Percentiles rank a stretch among this genome's conserved stretches.
Evolutionary conservation across 2,113 vertebrate species (phyloP).

Genomic region (Malurus alboscapulatus): DNA sequence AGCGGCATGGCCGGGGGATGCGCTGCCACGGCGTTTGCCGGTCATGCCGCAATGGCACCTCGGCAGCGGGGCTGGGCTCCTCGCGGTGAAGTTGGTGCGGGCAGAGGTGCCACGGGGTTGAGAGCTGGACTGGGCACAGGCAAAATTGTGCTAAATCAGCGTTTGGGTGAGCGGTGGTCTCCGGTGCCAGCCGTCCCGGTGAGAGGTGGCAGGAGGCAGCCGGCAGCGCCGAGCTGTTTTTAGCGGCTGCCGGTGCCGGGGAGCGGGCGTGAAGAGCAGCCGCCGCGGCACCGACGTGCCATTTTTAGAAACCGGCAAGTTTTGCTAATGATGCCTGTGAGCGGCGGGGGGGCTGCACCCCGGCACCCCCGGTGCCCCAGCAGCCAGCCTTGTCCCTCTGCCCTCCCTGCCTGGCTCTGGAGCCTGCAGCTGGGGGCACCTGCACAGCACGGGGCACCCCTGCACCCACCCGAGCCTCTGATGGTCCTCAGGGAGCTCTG

Average conservation of each 20-base stretch:
- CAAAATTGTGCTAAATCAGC: background rate
- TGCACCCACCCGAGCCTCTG: background rate
- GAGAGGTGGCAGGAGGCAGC: constrained; percentile 1
- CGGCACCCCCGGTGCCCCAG: fast-evolving
- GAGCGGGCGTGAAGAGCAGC: constrained; percentile 15
- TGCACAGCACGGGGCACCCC: background rate
- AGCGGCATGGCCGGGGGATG: fast-evolving
- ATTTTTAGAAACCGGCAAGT: constrained; percentile 13
- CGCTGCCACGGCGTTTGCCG: fast-evolving
- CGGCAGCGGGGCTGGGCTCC: fast-evolving
- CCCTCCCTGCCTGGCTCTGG: background rate
- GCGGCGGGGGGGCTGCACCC: background rate
- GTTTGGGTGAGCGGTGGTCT: background rate
- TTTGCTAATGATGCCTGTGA: background rate
- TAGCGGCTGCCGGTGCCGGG: background rate
- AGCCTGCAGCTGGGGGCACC: too few relatives aligned
- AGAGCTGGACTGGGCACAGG: fast-evolving
- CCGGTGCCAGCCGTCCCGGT: background rate
- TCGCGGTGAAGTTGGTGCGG: fast-evolving
- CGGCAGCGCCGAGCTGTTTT: constrained; percentile 35
- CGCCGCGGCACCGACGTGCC: background rate
- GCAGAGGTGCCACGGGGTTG: fast-evolving
- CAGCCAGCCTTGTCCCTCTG: background rate
- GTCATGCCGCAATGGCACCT: background rate
- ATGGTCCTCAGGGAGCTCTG: background rate